Evolutionary conservation across 1,140 invertebrate species (phyloP).

Genomic region (Anastrepha obliqua): DNA sequence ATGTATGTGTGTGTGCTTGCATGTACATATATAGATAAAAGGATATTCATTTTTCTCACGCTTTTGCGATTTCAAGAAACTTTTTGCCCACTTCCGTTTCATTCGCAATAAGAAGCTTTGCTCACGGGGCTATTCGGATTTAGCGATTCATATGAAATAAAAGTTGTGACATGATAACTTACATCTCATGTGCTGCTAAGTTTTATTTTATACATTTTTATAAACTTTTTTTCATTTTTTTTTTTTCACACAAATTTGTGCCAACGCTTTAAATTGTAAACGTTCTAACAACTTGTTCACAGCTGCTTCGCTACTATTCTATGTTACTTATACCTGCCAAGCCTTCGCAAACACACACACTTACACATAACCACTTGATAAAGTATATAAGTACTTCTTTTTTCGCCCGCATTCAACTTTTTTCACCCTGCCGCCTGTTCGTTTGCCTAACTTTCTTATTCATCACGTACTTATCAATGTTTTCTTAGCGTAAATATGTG

Average conservation of each 20-base stretch:
- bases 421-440: background rate
- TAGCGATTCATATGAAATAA: background rate
- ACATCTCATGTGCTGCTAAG: too few species aligned
- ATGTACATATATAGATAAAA: too few species aligned
- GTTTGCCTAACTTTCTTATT: conserved; percentile 52
- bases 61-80: too few species aligned
- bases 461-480: conserved; percentile 53
- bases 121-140: too few species aligned
- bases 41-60: too few species aligned
- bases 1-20: background rate
- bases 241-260: background rate
- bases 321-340: background rate
- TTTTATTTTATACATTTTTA: background rate
- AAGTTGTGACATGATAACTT: background rate
- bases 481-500: conserved; percentile 33
- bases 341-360: background rate
- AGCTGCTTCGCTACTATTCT: background rate
- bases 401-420: background rate
- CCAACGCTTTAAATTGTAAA: background rate
- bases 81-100: too few species aligned
- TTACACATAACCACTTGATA: background rate
- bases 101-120: too few species aligned
- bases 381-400: background rate
- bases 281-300: background rate
- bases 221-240: background rate